Evolutionary conservation across 2,113 vertebrate genomes (phyloP).

Genomic region (Stegastes partitus): DNA sequence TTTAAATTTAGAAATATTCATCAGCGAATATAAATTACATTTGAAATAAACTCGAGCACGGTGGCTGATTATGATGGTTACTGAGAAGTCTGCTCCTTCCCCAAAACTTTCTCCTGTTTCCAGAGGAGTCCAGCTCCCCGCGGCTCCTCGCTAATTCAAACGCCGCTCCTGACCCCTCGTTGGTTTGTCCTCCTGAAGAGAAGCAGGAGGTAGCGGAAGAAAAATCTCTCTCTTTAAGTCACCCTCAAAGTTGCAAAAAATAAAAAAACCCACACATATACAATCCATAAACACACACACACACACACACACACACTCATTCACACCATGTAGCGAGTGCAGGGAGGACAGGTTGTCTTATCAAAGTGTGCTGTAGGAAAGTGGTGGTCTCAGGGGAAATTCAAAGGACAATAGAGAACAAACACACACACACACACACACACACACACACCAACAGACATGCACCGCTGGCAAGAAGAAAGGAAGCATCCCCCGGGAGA

Average conservation of each 20-base stretch:
- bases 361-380: conserved; percentile 68
- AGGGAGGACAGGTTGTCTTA: conserved; percentile 70
- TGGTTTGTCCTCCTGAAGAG: conserved; percentile 29
- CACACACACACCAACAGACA: conserved; percentile 47
- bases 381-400: conserved; percentile 71
- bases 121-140: background rate
- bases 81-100: background rate
- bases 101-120: conserved; percentile 16
- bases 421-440: conserved; percentile 48
- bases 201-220: conserved; percentile 24
- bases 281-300: conserved; percentile 25
- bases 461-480: conserved; percentile 53
- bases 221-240: conserved; percentile 47
- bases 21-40: conserved; percentile 26
- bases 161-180: conserved; percentile 8
- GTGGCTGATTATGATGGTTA: conserved; percentile 1
- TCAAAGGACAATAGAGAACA: conserved; percentile 76
- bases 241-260: conserved; percentile 40
- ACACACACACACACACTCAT: conserved; percentile 11
- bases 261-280: conserved; percentile 11
- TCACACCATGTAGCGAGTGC: conserved; percentile 43
- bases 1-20: conserved; percentile 32
- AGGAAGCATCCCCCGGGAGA: conserved; percentile 65
- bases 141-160: conserved; percentile 34
- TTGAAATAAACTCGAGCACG: background rate